These are phyloP conservation scores for Sminthurinus signatus DNA, from an alignment of 1,140 invertebrate species.

Conservation along the genomic window DNA sequence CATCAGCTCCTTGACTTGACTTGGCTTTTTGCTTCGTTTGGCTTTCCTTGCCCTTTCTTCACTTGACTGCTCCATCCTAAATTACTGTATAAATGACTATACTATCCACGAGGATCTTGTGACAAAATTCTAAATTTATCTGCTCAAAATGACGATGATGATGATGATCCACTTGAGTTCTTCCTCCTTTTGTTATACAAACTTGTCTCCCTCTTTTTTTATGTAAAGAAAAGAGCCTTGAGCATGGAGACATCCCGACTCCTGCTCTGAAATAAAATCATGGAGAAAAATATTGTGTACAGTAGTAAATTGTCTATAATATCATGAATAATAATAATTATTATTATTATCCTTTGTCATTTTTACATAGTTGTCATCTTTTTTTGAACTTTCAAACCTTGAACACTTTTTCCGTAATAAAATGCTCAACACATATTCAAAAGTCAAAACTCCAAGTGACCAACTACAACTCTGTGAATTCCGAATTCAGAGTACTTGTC, in stretches of 20 bases:
- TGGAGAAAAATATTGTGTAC: too few relatives aligned
- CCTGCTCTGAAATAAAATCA: not conserved
- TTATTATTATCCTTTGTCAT: not conserved
- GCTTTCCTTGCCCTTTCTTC: not conserved
- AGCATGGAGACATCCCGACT: constrained; percentile 1
- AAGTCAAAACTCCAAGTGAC: too few relatives aligned
- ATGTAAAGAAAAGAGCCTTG: constrained; percentile 19
- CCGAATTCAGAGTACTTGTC: too few relatives aligned
- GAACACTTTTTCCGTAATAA: not conserved
- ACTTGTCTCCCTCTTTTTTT: constrained; percentile 20
- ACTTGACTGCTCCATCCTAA: too few relatives aligned
- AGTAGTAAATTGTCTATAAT: too few relatives aligned
- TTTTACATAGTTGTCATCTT: constrained; percentile 6
- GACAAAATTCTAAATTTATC: constrained; percentile 3
- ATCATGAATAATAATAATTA: too few relatives aligned
- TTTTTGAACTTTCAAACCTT: constrained; percentile 6
- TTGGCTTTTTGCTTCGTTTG: not conserved
- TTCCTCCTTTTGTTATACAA: constrained; percentile 24
- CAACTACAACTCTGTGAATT: too few relatives aligned
- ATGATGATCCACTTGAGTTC: constrained; percentile 22
- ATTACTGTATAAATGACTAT: too few relatives aligned
- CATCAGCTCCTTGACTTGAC: too few relatives aligned
- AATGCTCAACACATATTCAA: not conserved
- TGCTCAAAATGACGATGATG: not conserved
- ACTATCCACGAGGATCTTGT: too few relatives aligned